Percentiles rank a stretch among this genome's conserved stretches.
Evolutionary conservation across 2,113 vertebrate species (phyloP).

Genomic region (Pteropus alecto): DNA sequence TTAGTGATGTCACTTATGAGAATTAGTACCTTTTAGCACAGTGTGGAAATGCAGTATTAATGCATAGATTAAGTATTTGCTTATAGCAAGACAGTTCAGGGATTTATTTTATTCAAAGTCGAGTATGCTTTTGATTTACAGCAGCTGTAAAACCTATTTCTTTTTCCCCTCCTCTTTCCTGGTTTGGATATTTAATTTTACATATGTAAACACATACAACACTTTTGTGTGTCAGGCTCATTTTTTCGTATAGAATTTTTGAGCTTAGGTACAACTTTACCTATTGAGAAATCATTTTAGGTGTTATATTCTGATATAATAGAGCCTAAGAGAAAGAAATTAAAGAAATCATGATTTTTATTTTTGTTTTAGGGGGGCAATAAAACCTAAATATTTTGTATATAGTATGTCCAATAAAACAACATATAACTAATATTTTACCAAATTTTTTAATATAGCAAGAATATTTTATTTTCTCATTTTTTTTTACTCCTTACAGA

Average conservation of each 20-base stretch:
- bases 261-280: not conserved
- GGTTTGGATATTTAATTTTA: not conserved
- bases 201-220: not conserved
- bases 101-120: not conserved
- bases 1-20: not conserved
- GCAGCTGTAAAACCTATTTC: not conserved
- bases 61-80: not conserved
- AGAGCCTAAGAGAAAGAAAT: not conserved
- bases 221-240: not conserved
- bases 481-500: not conserved
- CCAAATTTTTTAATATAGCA: not conserved
- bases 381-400: not conserved
- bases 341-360: not conserved
- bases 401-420: not conserved
- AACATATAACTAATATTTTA: not conserved
- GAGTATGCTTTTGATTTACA: not conserved
- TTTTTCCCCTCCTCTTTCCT: not conserved
- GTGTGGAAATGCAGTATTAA: not conserved
- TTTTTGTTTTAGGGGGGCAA: not conserved
- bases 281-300: not conserved
- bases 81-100: not conserved
- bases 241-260: constrained; percentile 32
- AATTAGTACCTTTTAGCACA: not conserved
- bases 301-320: not conserved
- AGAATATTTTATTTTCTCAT: not conserved